Base-by-base conservation (phyloP, 2,113 vertebrate species). In the Siniperca knerii region DNA sequence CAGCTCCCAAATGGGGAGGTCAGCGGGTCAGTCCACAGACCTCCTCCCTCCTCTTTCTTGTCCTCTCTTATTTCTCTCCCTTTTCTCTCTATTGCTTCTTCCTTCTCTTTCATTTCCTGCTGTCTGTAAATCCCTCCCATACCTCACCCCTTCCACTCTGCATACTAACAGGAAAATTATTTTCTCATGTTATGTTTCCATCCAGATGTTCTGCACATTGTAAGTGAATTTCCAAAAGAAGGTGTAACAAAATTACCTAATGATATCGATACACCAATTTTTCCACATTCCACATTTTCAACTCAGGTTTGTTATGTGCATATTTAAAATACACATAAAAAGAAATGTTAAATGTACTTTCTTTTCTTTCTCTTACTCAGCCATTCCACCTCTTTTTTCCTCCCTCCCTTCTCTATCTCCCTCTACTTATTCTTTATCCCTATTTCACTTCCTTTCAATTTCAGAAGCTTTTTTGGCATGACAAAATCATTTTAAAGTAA, bases 101-200 rank as follows among this genome's bases (percentile, higher is more conserved):
- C 5, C 64, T 21, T 11, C 29, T 52, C 70, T 15, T 54, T 70
- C 68, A 2, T 42, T 29, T 52, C 37, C 62, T 83, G 44, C 50
- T 3, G 8, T 40, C 46, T 67, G 16, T 6, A 16, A 48, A 25
- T 75, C 40, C 66, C 35, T 67, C 46, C 8, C 33, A 60, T 8
- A 35, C 48, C n/a, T 78, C 77, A 15, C 87, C 81, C 50, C 74
- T 70, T 89, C 84, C 55, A 20, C 37, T 48, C 71, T 57, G 70
- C 77, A n/a, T 4, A 4, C 68, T 60, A 65, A 81, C 77, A 66
- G 13, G 35, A 4, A 74, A 68, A 65, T 42, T 12, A 12, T 54
- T 46, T 8, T 61, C 54, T 55, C 74, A 9, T 67, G 58, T 65
- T n/a, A 1, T 44, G 61, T 75, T 89, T 75, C 83, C 78, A 29